phyloP scores from a whole-genome alignment of 2,888 invertebrate genomes.

The Schizotus pectinicornis region DNA sequence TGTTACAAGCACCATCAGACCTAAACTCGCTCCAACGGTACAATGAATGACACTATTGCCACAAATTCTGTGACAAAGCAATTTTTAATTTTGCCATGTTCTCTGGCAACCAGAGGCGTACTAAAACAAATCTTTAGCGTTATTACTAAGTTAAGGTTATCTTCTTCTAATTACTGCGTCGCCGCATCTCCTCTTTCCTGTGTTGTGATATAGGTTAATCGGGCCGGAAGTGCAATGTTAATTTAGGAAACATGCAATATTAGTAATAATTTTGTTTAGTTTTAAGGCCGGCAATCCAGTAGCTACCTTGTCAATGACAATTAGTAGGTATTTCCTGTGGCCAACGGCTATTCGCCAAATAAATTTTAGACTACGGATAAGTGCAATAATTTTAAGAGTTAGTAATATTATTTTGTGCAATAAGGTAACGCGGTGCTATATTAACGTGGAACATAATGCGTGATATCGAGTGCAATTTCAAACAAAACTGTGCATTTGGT shows the following conservation, averaged over 20 bases:
- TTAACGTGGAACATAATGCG: conserved; percentile 5
- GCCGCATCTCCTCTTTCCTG: conserved; percentile 5
- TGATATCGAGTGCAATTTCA: conserved; percentile 26
- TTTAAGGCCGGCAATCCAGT: conserved; percentile 7
- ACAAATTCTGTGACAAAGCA: neutral
- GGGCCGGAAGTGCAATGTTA: conserved; percentile 57
- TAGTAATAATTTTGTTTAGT: conserved; percentile 31
- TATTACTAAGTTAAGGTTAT: too few relatives aligned
- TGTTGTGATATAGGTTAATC: conserved; percentile 51
- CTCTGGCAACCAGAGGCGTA: too few relatives aligned
- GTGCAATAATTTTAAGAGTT: conserved; percentile 28
- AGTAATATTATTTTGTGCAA: conserved; percentile 28
- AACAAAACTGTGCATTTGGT: conserved; percentile 1
- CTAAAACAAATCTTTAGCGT: too few relatives aligned
- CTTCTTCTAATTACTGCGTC: neutral
- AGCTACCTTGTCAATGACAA: neutral
- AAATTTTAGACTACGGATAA: neutral
- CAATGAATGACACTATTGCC: too few relatives aligned
- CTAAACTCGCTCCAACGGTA: too few relatives aligned
- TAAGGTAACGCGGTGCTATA: conserved; percentile 24
- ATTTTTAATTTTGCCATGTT: conserved; percentile 4
- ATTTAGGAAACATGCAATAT: conserved; percentile 36
- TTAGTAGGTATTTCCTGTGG: neutral
- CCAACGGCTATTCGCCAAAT: conserved; percentile 43
- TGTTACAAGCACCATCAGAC: too few relatives aligned